Evolutionary conservation across 1,140 invertebrate genomes (phyloP), one percentile per base, ranked within the genome.

Genomic region (Papilio xuthus): DNA sequence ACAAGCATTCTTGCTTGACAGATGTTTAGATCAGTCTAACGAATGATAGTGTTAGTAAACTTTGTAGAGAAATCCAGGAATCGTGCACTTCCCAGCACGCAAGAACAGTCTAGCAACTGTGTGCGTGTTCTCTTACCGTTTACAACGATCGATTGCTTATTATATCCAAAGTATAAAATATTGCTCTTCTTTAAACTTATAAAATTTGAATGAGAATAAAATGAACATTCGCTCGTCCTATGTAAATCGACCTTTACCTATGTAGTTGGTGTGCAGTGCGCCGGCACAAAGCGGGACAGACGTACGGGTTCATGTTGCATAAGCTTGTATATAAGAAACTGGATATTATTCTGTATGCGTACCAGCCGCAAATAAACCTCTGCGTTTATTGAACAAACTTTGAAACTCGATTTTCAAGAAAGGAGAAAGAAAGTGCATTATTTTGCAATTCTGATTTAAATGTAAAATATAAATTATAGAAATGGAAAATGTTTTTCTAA

Each of bases 321-420:
- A 67, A 67, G 60, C 26, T 67, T 20, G 4, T 7, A 56, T n/a
- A 67, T 67, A 67, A 67, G 60, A 67, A 67, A 67, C 13, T 28
- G 23, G 60, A 67, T 67, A 67, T 63, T 63, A 63, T 67, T 28
- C 60, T 67, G 12, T 32, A 67, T 67, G 26, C 60, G 60, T 67
- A 67, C 26, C 23, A 28, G 6, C 60, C 26, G 26, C 60, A 67
- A 67, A 67, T 67, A 67, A 67, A 67, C 23, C 60, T 67, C 60
- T 28, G 60, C 60, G 60, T 15, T 67, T 67, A 67, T 67, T 32
- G 60, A 67, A 67, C 60, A 67, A 67, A 67, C 56, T 60, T 60
- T 23, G 20, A 60, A 60, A 60, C 60, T 28, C 60, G 6, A 32
- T 67, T 67, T 67, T 67, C 26, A 67, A 13, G 60, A 67, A 53